Evolutionary conservation across 2,113 vertebrate genomes (phyloP), one percentile per base, ranked within the genome.

Genomic region (Lathamus discolor): DNA sequence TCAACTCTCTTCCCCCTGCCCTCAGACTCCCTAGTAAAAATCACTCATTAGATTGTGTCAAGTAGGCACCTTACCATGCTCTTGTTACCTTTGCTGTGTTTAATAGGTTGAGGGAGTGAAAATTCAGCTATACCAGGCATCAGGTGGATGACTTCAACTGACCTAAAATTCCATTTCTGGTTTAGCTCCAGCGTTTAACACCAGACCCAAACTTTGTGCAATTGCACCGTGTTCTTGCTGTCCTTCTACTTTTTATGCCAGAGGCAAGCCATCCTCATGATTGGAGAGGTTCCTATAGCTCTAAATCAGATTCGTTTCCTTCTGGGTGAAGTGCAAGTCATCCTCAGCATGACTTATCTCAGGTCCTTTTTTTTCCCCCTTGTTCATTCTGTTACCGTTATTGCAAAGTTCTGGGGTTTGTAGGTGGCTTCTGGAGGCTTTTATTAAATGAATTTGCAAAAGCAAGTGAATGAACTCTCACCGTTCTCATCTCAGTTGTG

Each of bases 311-410:
- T 92, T 70, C 76, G 51, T 84, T 11, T 61, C 77, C 74, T 35
- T 46, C 51, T 92, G 72, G 43, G 48, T 73, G 68, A 67, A 92
- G 41, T 88, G 92, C 94, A 87, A 93, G 82, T 96, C 90, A 93
- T 95, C 73, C 70, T 95, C 68, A 63, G 72, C 37, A 9, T 22
- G 49, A 64, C 41, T 90, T 90, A 29, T 17, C 73, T 85, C 3
- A 1, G 22, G 29, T 80, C 75, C 2, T 1, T 86, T 67, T 77
- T 49, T 79, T 52, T 19, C 3, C 4, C 9, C 3, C 10, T 59
- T 24, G 57, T 59, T 59, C 6, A 4, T 81, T 82, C 20, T 69
- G 11, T 80, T 79, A 9, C 48, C 73, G 25, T 57, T 93, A 39
- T 91, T 78, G 23, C 23, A 48, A 86, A 66, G 11, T 9, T 6